Evolutionary conservation across 2,797 vertebrate species (phyloP), one percentile per base, ranked within the genome.

Genomic region (Acropternis orthonyx): DNA sequence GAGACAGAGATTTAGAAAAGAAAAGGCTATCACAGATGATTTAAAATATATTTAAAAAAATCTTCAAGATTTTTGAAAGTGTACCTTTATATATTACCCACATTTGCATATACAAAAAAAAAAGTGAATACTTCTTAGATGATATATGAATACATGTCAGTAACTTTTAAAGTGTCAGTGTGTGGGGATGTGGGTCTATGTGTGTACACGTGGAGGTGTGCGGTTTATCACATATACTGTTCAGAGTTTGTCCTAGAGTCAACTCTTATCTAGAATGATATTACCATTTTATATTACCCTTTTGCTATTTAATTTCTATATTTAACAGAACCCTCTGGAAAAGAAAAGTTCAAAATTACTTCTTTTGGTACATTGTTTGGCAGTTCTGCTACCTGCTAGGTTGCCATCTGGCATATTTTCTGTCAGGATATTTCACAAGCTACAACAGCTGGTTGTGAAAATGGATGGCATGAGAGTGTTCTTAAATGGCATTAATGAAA

Each of bases 371-470:
- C 24, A 54, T 34, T 77, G 2, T 85, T 93, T 96, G 87, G 79
- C 77, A 93, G 52, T 34, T 44, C 26, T 58, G 4, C 63, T 94
- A 90, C 62, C 48, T 88, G 34, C 23, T 93, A 9, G 37, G 84
- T 91, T 96, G 62, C 62, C 87, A 96, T 93, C 54, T 90, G 85
- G 44, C 7, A 34, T 88, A 32, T 41, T 89, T 90, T 69, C 81
- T 85, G 52, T 73, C 61, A 91, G 66, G 41, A 62, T 92, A 88
- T 81, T 95, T 82, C 49, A 88, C 34, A 87, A 52, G 59, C 36
- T 79, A 20, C 34, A 92, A 66, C 61, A 95, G 39, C 44, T 94
- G 16, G 63, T 68, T 92, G 22, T 91, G 74, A n/a, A 69, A 94
- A 73, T 75, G 30, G 14, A 79, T 51, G 28, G 10, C n/a, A 41